Conservation (phyloP, 2,113 vertebrate genomes). For the Rallus limicola region DNA sequence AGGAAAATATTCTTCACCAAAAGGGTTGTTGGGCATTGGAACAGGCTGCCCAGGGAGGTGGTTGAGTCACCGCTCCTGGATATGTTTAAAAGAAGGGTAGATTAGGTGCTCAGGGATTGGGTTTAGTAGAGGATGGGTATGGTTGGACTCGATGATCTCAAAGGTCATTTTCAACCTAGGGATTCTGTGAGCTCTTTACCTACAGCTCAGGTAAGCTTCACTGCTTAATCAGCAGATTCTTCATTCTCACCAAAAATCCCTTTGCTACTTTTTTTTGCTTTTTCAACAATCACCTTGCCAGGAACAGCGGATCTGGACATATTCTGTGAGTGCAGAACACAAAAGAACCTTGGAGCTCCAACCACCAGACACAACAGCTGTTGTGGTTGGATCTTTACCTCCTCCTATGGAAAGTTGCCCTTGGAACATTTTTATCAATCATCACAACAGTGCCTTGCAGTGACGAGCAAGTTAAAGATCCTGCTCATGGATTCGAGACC, state of each 20-base stretch:
- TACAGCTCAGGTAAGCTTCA: background rate
- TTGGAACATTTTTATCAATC: background rate
- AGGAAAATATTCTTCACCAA: no score
- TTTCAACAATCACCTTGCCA: background rate
- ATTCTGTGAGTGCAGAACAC: background rate
- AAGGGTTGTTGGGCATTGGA: no score
- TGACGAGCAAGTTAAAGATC: background rate
- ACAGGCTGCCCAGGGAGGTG: no score
- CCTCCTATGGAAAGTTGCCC: background rate
- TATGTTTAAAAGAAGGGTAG: no score
- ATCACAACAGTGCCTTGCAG: background rate
- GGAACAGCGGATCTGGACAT: background rate
- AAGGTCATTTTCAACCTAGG: no score
- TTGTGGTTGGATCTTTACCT: background rate
- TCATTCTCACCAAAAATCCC: background rate
- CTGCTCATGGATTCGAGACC: background rate
- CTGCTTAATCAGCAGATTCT: background rate
- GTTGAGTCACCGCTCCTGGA: no score
- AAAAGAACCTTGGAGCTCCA: background rate
- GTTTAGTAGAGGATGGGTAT: no score
- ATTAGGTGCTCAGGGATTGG: no score
- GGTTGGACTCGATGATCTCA: no score
- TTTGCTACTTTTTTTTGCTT: background rate
- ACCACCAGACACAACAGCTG: background rate
- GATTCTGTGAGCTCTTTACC: background rate